phyloP scores from a whole-genome alignment of 2,888 invertebrate species.

The Serrognathus titanus region DNA sequence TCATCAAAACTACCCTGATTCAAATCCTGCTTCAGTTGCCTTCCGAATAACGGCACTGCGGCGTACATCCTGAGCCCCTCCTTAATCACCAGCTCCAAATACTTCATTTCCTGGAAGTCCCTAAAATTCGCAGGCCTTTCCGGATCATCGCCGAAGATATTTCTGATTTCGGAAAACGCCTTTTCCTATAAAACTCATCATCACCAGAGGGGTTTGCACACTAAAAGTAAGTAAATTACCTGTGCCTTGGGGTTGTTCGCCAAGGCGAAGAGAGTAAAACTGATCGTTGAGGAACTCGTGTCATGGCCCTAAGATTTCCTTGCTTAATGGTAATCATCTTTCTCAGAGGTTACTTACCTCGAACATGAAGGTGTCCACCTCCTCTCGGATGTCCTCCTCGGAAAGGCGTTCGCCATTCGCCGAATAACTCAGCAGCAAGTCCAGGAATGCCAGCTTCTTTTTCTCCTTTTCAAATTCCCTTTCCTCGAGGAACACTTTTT shows the following conservation, averaged over 20 bases:
- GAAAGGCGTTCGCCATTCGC: neutral
- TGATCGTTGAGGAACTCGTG: slow-evolving; percentile 49
- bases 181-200: slow-evolving; percentile 29
- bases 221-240: slow-evolving; percentile 9
- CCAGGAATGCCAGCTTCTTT: slow-evolving; percentile 4
- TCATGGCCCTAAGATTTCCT: slow-evolving; percentile 46
- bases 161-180: too few species aligned
- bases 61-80: too few species aligned
- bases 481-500: too few species aligned
- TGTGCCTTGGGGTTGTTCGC: slow-evolving; percentile 48
- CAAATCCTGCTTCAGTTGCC: neutral
- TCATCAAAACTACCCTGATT: slow-evolving; percentile 4
- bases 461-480: neutral
- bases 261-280: slow-evolving; percentile 48
- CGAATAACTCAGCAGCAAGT: slow-evolving; percentile 1
- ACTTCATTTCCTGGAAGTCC: too few species aligned
- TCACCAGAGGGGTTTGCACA: neutral
- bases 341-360: neutral
- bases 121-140: neutral
- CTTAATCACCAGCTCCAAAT: too few species aligned
- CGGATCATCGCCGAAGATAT: too few species aligned
- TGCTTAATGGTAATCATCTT: too few species aligned
- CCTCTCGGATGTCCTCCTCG: slow-evolving; percentile 1
- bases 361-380: slow-evolving; percentile 5
- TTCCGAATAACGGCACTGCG: too few species aligned